These are phyloP conservation scores for Xanthia icteritia DNA, from an alignment of 2,888 invertebrate species.

Conservation along the genomic window DNA sequence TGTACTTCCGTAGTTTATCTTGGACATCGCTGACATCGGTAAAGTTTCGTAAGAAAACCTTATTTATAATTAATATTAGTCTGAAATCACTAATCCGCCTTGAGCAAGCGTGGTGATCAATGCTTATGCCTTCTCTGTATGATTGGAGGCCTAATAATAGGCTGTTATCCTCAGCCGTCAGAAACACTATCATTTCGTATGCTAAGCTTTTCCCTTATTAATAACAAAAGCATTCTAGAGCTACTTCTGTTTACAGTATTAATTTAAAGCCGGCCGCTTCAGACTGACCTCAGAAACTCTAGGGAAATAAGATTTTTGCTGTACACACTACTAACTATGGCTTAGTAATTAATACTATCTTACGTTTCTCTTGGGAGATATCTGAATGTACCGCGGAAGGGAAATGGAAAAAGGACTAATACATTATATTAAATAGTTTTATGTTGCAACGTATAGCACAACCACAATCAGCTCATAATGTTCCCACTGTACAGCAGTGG, in stretches of 20 bases:
- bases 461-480: too few species aligned
- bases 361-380: slow-evolving; percentile 1
- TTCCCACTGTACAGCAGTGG: too few species aligned
- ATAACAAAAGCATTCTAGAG: background rate
- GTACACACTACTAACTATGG: slow-evolving; percentile 1
- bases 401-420: slow-evolving; percentile 13
- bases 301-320: slow-evolving; percentile 52
- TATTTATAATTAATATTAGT: too few species aligned
- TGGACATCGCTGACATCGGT: too few species aligned
- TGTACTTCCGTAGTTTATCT: too few species aligned
- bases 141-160: too few species aligned
- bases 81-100: too few species aligned
- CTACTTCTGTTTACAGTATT: background rate
- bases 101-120: too few species aligned
- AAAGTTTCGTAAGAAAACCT: too few species aligned
- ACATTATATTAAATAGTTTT: background rate
- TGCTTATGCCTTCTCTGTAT: too few species aligned
- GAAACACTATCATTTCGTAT: background rate
- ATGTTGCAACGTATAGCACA: background rate
- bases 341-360: slow-evolving; percentile 33
- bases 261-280: slow-evolving; percentile 1
- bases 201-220: background rate
- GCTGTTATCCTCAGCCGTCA: background rate
- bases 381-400: background rate
- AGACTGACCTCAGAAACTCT: slow-evolving; percentile 7